Evolutionary conservation across 1,140 invertebrate genomes (phyloP), one percentile per base, ranked within the genome.

Genomic region (Hylaeus anthracinus): DNA sequence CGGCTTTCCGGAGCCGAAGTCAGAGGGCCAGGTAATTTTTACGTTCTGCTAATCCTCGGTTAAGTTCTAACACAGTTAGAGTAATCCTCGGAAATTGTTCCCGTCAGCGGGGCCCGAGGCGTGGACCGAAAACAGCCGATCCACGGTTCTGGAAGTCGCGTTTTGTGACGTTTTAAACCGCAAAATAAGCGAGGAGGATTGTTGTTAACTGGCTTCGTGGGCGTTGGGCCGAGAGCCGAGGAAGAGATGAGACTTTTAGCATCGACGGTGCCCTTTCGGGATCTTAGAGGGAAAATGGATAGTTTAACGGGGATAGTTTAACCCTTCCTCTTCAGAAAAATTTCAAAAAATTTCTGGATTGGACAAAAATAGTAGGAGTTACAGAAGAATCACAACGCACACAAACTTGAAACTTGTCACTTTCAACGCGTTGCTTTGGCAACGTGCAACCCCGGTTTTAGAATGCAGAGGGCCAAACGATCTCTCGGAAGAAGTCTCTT

Each of bases 21-120:
- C 78, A 80, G 15, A 72, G 26, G 8, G 8, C 51, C n/a, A 45
- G 45, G 65, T 51, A 10, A 67, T 12, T 51, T 67, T 55, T 66
- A 41, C 48, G 37, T 53, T 26, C 10, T 15, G 55, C 58, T 83
- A 70, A 85, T 83, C 84, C 81, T 8, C 4, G 72, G 69, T 26
- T 84, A 65, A 74, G 71, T 80, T 74, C 64, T 56, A 77, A 70
- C 73, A 63, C 53, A 81, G 78, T 84, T 74, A 66, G 63, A 78
- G 72, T 51, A 65, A 53, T 41, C 45, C 65, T 5, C 51, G 43
- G 26, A 51, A 63, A 63, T 71, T 51, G 75, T 78, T 45, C 39
- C 9, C n/a, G 2, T n/a, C 78, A 14, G 61, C 8, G 2, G 10
- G 5, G 26, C 67, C 1, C n/a, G 72, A 81, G 72, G 72, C 79